Evolutionary conservation across 2,888 invertebrate species (phyloP), one percentile per base, ranked within the genome.

Genomic region (Archaeoteleia sp.): DNA sequence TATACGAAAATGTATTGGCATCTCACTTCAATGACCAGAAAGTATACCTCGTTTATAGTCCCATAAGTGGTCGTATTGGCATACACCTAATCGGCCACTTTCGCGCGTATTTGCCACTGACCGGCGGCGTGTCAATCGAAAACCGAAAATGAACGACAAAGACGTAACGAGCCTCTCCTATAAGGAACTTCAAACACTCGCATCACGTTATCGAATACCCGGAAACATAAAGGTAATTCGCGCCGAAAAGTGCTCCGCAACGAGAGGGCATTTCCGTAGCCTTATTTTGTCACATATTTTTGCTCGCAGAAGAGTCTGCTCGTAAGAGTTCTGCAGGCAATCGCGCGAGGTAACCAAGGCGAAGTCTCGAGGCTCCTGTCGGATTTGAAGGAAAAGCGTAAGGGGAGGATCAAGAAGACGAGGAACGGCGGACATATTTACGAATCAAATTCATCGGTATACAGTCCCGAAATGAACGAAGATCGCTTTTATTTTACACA

Each of bases 211-310:
- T 32, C 77, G 74, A n/a, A 77, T 83, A 7, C 83, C 83, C 34
- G 81, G 82, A 32, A 83, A 83, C 71, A 82, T 83, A 30, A 83
- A 83, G 82, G 83, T 83, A 78, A 74, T 30, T 60, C 1, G 1
- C 8, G n/a, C 2, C n/a, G 5, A 42, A 27, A 17, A 7, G 14
- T 9, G 10, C 12, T 8, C 17, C 14, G 39, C 9, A 15, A 17
- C 8, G 13, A 4, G 5, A 35, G 8, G 2, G 4, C 1, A 6
- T 10, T 13, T 2, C 20, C 8, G 8, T 17, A 20, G 20, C 10
- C 27, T 30, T 3, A 48, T 25, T 15, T 10, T n/a, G n/a, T n/a
- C 13, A 1, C n/a, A 23, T 51, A 25, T 48, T 55, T 53, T 27
- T 43, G 15, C 32, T 53, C 62, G 45, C 72, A 84, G 83, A 84